phyloP scores from a whole-genome alignment of 2,888 invertebrate genomes.

The Nemotelus nigrinus region DNA sequence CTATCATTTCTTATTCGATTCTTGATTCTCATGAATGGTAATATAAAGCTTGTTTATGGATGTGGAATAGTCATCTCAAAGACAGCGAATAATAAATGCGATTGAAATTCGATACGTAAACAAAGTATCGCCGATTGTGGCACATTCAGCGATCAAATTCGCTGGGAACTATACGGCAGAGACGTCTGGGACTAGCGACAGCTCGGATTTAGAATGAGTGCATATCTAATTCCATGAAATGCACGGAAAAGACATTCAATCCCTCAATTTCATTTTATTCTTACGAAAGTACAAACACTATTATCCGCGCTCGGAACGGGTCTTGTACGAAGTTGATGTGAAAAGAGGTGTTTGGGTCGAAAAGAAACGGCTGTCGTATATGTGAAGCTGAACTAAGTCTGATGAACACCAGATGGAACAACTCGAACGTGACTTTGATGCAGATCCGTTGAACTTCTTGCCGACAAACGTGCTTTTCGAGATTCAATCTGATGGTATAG shows the following conservation, averaged over 20 bases:
- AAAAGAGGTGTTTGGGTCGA: constrained; percentile 5
- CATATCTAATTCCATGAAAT: constrained; percentile 1
- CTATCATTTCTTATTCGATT: too few species aligned
- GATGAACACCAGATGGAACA: constrained; percentile 38
- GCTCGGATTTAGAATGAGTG: neutral
- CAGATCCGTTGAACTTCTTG: constrained; percentile 27
- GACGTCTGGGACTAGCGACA: neutral
- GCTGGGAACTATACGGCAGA: neutral
- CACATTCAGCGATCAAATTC: neutral
- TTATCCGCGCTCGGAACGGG: neutral
- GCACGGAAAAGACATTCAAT: neutral
- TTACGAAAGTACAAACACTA: neutral
- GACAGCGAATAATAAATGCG: neutral
- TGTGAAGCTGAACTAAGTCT: constrained; percentile 15
- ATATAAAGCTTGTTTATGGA: too few species aligned
- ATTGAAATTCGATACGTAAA: constrained; percentile 25
- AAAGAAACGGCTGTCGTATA: neutral
- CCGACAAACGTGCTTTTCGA: constrained; percentile 22
- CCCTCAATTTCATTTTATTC: neutral
- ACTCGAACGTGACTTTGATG: constrained; percentile 40
- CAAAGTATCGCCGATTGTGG: neutral
- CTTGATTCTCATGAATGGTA: too few species aligned
- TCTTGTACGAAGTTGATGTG: neutral
- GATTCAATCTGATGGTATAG: neutral
- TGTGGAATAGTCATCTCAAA: too few species aligned